Conservation (phyloP, 2,797 vertebrate species). For the Gymnothorax javanicus region DNA sequence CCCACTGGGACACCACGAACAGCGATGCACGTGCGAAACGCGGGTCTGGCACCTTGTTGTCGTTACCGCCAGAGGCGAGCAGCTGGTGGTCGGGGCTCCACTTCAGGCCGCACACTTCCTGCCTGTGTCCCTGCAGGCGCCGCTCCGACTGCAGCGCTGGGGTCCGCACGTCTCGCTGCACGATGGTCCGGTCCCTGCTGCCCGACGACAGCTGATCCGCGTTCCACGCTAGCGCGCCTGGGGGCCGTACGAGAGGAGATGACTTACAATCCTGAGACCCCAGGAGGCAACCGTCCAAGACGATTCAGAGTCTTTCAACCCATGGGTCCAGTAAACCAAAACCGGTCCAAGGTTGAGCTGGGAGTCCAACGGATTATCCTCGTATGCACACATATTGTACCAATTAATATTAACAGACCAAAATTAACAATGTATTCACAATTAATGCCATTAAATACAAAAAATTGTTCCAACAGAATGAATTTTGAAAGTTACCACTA, state of each 20-base stretch:
- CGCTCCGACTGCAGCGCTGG: slow-evolving; percentile 93
- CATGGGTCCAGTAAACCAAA: no score
- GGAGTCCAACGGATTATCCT: no score
- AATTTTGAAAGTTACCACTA: no score
- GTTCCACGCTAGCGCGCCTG: slow-evolving; percentile 96
- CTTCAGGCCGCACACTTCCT: slow-evolving; percentile 97
- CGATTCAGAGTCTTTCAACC: no score
- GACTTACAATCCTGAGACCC: neutral
- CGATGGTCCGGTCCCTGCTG: slow-evolving; percentile 93
- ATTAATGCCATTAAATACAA: no score
- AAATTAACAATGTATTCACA: no score
- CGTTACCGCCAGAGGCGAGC: slow-evolving; percentile 94
- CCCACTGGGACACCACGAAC: no score
- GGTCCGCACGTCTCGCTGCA: slow-evolving; percentile 92
- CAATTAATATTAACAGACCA: no score
- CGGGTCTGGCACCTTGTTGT: slow-evolving; percentile 82
- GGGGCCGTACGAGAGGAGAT: neutral
- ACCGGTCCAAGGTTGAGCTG: no score
- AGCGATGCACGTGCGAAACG: no score
- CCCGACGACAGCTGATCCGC: slow-evolving; percentile 96
- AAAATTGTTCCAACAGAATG: no score
- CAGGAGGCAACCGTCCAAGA: neutral
- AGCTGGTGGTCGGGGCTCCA: slow-evolving; percentile 99
- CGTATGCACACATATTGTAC: no score
- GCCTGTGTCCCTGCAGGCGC: slow-evolving; percentile 96